Evolutionary conservation across 2,797 vertebrate species (phyloP).

Genomic region (Leuciscus waleckii): DNA sequence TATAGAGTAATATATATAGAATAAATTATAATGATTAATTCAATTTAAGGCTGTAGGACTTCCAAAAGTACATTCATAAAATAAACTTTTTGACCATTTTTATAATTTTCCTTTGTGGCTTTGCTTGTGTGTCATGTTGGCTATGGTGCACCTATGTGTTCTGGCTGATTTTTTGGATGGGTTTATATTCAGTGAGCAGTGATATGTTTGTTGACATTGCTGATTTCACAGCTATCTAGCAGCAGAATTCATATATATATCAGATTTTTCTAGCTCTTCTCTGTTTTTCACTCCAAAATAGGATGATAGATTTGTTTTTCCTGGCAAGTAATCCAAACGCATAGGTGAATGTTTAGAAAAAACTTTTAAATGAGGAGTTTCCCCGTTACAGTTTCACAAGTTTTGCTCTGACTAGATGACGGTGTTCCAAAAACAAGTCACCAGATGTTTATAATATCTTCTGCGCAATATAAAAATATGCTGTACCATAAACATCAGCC

Average conservation of each 20-base stretch:
- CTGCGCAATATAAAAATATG: background rate
- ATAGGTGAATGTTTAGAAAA: constrained; percentile 28
- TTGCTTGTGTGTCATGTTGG: background rate
- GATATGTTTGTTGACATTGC: background rate
- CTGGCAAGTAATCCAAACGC: constrained; percentile 30
- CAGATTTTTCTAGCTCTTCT: constrained; percentile 77
- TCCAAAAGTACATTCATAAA: background rate
- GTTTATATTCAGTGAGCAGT: background rate
- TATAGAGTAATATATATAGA: background rate
- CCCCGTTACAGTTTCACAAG: constrained; percentile 83
- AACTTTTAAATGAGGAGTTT: constrained; percentile 63
- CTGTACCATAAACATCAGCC: background rate
- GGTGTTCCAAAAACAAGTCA: constrained; percentile 66
- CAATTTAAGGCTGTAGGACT: background rate
- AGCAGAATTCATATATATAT: constrained; percentile 5
- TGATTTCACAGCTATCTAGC: background rate
- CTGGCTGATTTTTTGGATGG: background rate
- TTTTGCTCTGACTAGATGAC: constrained; percentile 76
- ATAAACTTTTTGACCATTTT: background rate
- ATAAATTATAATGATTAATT: background rate
- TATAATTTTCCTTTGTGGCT: background rate
- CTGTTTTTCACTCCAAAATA: constrained; percentile 69
- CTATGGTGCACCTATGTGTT: background rate
- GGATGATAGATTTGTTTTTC: constrained; percentile 23
- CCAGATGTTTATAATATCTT: background rate